Evolutionary conservation across 37 sponge, comb jelly and placozoan genomes (phyloP), one percentile per base, ranked within the genome.

Genomic region (Halisarca cf. caerulea): DNA sequence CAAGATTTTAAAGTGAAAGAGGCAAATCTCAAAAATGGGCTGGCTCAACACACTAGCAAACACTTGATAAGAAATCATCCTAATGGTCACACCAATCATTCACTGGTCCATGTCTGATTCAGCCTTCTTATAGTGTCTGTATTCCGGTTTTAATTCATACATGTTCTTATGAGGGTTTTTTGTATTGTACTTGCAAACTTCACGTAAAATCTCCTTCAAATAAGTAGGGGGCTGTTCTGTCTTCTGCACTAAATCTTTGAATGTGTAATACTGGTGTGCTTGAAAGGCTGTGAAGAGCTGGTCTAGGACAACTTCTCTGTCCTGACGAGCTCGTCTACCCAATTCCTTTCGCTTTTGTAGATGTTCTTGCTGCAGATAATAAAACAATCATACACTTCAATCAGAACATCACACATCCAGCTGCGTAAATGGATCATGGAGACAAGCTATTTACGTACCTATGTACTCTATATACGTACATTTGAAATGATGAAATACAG

Each of bases 81-180:
- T n/a, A n/a, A n/a, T n/a, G n/a, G n/a, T n/a, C n/a, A n/a, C n/a
- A n/a, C n/a, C n/a, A n/a, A n/a, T 47, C 11, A 47, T 47, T 47
- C 51, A 47, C 11, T 47, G 51, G 6, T 47, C 51, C 9, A 11
- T 47, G 6, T 47, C 51, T 14, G 51, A 6, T 47, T 47, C 51
- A 11, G 51, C 51, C 11, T 47, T 47, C 51, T 71, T 25, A 41
- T 89, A 83, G 43, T 86, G 86, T 66, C 85, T 79, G 85, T 90
- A 98, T 58, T 95, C 96, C 54, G 92, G 91, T 42, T 99, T 99
- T 9, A 99, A 85, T 32, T 99, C 93, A 95, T 97, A 99, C 89
- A 89, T 96, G 94, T 99, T 92, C 85, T 95, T 96, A 80, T 96
- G 94, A 21, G 97, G 99, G 54, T 82, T 82, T 70, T 92, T 94